phyloP scores from a whole-genome alignment of 2,888 invertebrate genomes.

The Willowsia nigromaculata region DNA sequence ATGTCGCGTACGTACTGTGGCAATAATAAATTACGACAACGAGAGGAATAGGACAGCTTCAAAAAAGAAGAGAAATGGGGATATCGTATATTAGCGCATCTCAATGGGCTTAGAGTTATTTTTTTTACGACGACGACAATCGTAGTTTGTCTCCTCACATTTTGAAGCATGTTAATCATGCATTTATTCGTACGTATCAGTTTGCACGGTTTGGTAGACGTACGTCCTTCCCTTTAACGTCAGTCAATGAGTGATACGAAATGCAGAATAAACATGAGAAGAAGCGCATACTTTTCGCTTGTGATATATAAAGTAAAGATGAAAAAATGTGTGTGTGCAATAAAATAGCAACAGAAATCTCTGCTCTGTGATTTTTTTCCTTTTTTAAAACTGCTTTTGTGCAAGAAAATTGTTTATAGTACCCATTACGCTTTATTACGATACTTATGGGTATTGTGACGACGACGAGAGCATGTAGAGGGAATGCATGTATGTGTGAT shows the following conservation, averaged over 20 bases:
- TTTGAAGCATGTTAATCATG: constrained; percentile 43
- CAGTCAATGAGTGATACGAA: background rate
- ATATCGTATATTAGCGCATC: constrained; percentile 63
- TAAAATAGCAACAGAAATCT: constrained; percentile 41
- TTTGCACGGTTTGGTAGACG: constrained; percentile 1
- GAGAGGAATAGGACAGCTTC: constrained; percentile 59
- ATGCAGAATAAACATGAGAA: background rate
- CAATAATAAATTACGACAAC: constrained; percentile 66
- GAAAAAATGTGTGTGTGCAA: constrained; percentile 25
- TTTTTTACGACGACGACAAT: constrained; percentile 30
- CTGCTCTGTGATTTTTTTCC: background rate
- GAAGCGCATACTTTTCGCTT: constrained; percentile 1
- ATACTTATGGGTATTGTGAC: background rate
- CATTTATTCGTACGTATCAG: constrained; percentile 32
- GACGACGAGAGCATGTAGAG: background rate
- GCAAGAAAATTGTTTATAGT: background rate
- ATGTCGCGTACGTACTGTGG: constrained; percentile 1
- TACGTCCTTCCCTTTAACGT: background rate
- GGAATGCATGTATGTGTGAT: background rate
- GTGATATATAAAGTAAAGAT: constrained; percentile 18
- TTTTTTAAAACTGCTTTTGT: constrained; percentile 5
- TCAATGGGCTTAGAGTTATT: constrained; percentile 8
- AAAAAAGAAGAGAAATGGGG: constrained; percentile 64
- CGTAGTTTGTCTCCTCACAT: background rate
- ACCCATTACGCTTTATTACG: background rate